These are phyloP conservation scores for Atherinomorus stipes DNA, from an alignment of 2,113 vertebrate species.

Conservation along the genomic window DNA sequence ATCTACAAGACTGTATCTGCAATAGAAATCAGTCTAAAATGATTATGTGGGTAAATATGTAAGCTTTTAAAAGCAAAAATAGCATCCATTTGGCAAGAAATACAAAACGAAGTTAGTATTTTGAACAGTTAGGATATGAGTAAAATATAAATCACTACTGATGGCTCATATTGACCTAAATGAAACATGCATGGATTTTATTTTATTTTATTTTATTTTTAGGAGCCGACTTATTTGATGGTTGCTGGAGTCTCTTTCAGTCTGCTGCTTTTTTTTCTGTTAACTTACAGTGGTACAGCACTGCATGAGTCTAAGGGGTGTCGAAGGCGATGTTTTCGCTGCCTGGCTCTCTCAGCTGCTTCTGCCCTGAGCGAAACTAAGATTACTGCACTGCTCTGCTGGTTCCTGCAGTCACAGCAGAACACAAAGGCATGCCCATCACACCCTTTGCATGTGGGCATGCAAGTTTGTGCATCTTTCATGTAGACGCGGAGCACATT, in stretches of 20 bases:
- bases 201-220: too few relatives aligned
- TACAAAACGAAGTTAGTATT: too few relatives aligned
- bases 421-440: neutral
- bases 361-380: slow-evolving; percentile 17
- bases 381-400: neutral
- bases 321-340: neutral
- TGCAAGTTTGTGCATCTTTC: neutral
- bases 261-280: neutral
- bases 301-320: neutral
- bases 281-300: neutral
- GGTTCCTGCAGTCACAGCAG: fast-evolving
- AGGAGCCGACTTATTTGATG: fast-evolving
- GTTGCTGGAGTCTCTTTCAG: neutral
- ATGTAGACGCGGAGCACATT: neutral
- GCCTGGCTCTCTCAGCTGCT: neutral
- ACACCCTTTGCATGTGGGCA: neutral
- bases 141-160: too few relatives aligned
- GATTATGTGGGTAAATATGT: too few relatives aligned
- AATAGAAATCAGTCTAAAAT: too few relatives aligned
- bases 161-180: neutral
- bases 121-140: too few relatives aligned
- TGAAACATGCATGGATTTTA: neutral
- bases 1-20: too few relatives aligned
- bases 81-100: too few relatives aligned
- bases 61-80: too few relatives aligned